Base-by-base conservation (phyloP, 2,797 vertebrate genomes). In the Nothura maculosa region DNA sequence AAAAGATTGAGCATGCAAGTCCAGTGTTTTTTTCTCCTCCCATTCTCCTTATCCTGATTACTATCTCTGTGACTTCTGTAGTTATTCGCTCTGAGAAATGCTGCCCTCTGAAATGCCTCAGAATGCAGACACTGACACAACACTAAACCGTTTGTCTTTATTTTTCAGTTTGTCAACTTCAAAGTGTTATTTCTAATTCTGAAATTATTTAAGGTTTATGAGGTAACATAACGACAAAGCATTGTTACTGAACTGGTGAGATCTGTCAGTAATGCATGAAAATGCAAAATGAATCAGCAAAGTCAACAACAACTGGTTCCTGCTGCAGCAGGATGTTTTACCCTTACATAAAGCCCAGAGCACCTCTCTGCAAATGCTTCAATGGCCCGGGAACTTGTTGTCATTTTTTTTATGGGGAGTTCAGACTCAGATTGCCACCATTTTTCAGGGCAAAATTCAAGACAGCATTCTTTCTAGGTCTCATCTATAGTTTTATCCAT, bases 181-280 rank as follows among this genome's bases (percentile, higher is more conserved):
- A 54, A 43, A 10, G 20, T 30, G 24, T 52, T 63, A 42, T 70
- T 82, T 76, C 66, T 60, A 77, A 38, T 78, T 81, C 54, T 74
- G n/a, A 32, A 87, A 25, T 85, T 68, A 69, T 25, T 86, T 79
- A 55, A 86, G 45, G 34, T 76, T 90, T 52, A 61, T 2, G 4
- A 77, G 20, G 81, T 82, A 64, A 68, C 19, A 77, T n/a, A 93
- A 85, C 21, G 45, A 94, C 32, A 90, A 82, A 92, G 66, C 45
- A 67, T 43, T 68, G 54, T 40, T 57, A 74, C 5, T 6, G 24
- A 81, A 58, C 6, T 52, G 45, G 50, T 55, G 69, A 90, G 88
- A 47, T 68, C 73, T 82, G 54, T 69, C 87, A 94, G 90, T 68
- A 89, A 80, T 14, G 62, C 4, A 5, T 19, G 40, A 87, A 93